Evolutionary conservation across 2,888 invertebrate species (phyloP).

Genomic region (Protodeltote pygarga): DNA sequence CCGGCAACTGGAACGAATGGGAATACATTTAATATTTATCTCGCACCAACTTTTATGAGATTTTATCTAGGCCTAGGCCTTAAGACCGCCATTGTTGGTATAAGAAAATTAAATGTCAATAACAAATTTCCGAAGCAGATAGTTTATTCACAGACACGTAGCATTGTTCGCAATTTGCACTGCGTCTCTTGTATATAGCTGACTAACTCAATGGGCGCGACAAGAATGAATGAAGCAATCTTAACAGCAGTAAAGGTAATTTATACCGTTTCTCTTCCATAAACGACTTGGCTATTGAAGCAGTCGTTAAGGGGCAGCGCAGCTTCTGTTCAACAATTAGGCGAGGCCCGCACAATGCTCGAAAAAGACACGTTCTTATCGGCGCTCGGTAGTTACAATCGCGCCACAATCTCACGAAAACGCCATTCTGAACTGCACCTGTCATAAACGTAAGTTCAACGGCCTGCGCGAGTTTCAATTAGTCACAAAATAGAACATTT

Average conservation of each 20-base stretch:
- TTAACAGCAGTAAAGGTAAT: constrained; percentile 73
- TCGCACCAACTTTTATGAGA: constrained; percentile 39
- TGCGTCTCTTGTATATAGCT: constrained; percentile 59
- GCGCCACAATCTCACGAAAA: constrained; percentile 83
- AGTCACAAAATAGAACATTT: constrained; percentile 71
- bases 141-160: constrained; percentile 68
- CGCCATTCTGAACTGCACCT: constrained; percentile 82
- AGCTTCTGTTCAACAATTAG: constrained; percentile 84
- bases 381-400: constrained; percentile 76
- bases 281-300: constrained; percentile 69
- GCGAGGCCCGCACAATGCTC: constrained; percentile 62
- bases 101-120: constrained; percentile 70
- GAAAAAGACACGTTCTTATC: constrained; percentile 70
- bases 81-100: constrained; percentile 51
- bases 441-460: constrained; percentile 77
- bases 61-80: constrained; percentile 41
- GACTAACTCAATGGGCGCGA: constrained; percentile 73
- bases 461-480: constrained; percentile 74
- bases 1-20: constrained; percentile 39
- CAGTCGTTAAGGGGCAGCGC: constrained; percentile 68
- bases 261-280: constrained; percentile 78
- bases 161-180: constrained; percentile 72
- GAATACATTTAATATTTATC: constrained; percentile 40
- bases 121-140: constrained; percentile 57
- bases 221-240: constrained; percentile 84